phyloP scores from a whole-genome alignment of 2,797 vertebrate genomes.

The Mus spretus region DNA sequence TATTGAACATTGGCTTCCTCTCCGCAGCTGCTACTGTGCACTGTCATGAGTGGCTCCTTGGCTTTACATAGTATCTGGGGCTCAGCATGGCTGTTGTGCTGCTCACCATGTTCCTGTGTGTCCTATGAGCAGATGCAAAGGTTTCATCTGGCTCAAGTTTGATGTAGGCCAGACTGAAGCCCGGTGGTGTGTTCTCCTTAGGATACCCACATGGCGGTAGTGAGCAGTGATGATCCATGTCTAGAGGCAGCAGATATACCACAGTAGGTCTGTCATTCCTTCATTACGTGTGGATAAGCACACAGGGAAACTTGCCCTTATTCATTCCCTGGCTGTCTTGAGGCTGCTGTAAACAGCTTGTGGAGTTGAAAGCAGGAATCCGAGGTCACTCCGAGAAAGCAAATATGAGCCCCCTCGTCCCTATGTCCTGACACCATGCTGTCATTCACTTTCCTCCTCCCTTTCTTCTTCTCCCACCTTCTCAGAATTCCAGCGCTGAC shows the following conservation, averaged over 20 bases:
- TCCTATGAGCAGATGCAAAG: not conserved
- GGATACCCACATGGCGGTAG: not conserved
- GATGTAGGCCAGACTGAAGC: not conserved
- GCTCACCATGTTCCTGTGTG: not conserved
- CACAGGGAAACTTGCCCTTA: not conserved
- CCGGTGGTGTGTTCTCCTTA: not conserved
- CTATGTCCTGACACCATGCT: not conserved
- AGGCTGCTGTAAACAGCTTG: not conserved
- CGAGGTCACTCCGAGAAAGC: conserved; percentile 72
- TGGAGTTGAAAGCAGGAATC: conserved; percentile 59
- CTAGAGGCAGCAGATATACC: not conserved
- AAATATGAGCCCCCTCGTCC: not conserved
- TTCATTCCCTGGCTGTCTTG: not conserved
- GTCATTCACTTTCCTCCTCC: not conserved
- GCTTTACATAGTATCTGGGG: not conserved
- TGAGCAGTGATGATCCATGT: no score
- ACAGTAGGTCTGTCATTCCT: not conserved
- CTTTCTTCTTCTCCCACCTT: conserved; percentile 76
- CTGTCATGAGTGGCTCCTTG: not conserved
- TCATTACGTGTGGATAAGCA: not conserved
- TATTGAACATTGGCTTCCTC: not conserved
- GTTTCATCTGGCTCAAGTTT: not conserved
- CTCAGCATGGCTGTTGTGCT: not conserved
- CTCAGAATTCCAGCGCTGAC: conserved; percentile 96
- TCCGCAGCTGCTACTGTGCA: not conserved